phyloP scores from a whole-genome alignment of 2,888 invertebrate species.

The Limnephilus rhombicus region DNA sequence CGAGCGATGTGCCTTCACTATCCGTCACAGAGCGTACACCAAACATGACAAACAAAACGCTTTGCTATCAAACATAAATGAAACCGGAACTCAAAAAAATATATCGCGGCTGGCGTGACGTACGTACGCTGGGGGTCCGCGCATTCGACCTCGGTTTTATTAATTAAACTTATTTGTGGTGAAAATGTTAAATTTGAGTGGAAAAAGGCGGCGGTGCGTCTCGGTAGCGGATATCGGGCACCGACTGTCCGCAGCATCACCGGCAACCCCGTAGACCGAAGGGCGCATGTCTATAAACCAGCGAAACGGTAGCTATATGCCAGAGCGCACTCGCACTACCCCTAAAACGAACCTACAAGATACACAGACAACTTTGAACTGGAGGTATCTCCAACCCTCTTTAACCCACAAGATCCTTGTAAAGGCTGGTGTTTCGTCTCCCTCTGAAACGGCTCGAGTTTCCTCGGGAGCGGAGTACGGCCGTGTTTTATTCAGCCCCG shows the following conservation, averaged over 20 bases:
- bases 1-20: constrained; percentile 28
- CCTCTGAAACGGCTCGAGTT: constrained; percentile 40
- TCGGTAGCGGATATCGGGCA: constrained; percentile 62
- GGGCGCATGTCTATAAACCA: constrained; percentile 64
- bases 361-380: constrained; percentile 54
- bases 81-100: constrained; percentile 52
- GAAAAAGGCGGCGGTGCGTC: constrained; percentile 65
- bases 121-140: constrained; percentile 52
- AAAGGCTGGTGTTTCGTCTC: constrained; percentile 28
- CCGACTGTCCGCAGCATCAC: constrained; percentile 64
- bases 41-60: constrained; percentile 59
- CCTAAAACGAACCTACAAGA: not conserved
- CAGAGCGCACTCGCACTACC: not conserved
- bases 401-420: not conserved
- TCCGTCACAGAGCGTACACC: constrained; percentile 51
- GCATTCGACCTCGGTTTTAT: constrained; percentile 39
- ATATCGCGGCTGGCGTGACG: constrained; percentile 19
- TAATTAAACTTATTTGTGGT: constrained; percentile 59
- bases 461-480: not conserved
- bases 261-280: constrained; percentile 61
- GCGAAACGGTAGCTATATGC: constrained; percentile 59
- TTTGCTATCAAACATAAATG: constrained; percentile 44
- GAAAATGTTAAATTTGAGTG: constrained; percentile 62
- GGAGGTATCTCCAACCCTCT: constrained; percentile 67
- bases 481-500: constrained; percentile 63